Conservation (phyloP, 2,113 vertebrate genomes). For the Beaufortia kweichowensis region DNA sequence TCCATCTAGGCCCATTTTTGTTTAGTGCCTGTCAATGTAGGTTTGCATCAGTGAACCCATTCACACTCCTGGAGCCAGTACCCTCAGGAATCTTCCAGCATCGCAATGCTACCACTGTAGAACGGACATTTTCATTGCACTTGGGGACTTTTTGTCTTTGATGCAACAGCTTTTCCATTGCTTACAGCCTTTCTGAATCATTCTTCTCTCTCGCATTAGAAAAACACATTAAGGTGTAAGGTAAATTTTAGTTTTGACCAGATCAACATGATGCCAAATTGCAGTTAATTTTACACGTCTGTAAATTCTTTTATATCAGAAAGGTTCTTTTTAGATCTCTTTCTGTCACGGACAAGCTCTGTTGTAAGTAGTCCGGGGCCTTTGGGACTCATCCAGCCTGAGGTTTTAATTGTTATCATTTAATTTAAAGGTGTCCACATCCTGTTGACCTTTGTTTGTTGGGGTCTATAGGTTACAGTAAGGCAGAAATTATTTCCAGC, state of each 20-base stretch:
- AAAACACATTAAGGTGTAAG: conserved; percentile 45
- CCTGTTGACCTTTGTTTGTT: conserved; percentile 37
- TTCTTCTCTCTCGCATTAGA: conserved; percentile 54
- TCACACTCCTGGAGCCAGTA: conserved; percentile 51
- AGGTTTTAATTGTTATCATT: conserved; percentile 43
- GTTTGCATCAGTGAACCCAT: conserved; percentile 61
- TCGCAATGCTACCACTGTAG: conserved; percentile 29
- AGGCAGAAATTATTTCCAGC: conserved; percentile 24
- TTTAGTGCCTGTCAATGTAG: conserved; percentile 46
- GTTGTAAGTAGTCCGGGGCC: conserved; percentile 27
- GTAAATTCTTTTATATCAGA: conserved; percentile 38
- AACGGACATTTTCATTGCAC: conserved; percentile 46
- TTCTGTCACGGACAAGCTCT: conserved; percentile 22
- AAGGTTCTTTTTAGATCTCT: conserved; percentile 13
- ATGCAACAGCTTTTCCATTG: conserved; percentile 66
- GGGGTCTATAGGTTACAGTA: conserved; percentile 11
- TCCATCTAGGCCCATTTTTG: conserved; percentile 29
- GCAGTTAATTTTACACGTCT: conserved; percentile 54
- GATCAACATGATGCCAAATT: conserved; percentile 59
- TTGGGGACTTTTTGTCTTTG: conserved; percentile 51
- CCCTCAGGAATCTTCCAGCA: conserved; percentile 37
- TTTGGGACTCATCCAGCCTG: conserved; percentile 5
- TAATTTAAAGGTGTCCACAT: conserved; percentile 34
- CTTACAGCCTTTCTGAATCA: conserved; percentile 41
- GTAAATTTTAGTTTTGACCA: conserved; percentile 54